Evolutionary conservation across 92 coral and sea anemone genomes (phyloP), one percentile per base, ranked within the genome.

Genomic region (Porites divaricata): DNA sequence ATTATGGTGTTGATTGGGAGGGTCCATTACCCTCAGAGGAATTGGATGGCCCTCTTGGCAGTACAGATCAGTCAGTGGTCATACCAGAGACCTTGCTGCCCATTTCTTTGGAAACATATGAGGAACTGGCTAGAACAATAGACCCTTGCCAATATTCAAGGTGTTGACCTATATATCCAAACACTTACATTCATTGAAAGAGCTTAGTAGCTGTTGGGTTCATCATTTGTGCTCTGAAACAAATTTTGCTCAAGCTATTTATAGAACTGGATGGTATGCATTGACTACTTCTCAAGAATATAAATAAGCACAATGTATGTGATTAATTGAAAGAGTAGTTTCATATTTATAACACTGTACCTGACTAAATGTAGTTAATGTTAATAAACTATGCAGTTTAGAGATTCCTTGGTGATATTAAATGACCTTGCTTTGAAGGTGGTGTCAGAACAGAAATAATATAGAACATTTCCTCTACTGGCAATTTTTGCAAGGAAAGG

Each of bases 11-110:
- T 81, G 85, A 70, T 70, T 81, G 85, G 85, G 64, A 81, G 24
- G 85, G 85, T 70, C 85, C 85, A 81, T 45, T 66, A 81, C 85
- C 85, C 72, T 81, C 85, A 8, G 86, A 81, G 76, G 78, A 50
- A 71, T 68, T 77, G 86, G 76, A 68, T 80, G 85, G 85, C 65
- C 75, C 65, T 80, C 64, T 68, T 67, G 28, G 64, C 67, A 70
- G 76, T 81, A 59, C 76, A 81, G 76, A 72, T 62, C 62, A 53
- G 86, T 81, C 86, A 69, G 86, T 81, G 70, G n/a, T n/a, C n/a
- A n/a, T n/a, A n/a, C n/a, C n/a, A n/a, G n/a, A n/a, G n/a, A n/a
- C n/a, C n/a, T n/a, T n/a, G n/a, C n/a, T n/a, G n/a, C n/a, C n/a
- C n/a, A n/a, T n/a, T n/a, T n/a, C n/a, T n/a, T n/a, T n/a, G n/a